phyloP scores from a whole-genome alignment of 2,888 invertebrate genomes.

The Scaptomyza flava region DNA sequence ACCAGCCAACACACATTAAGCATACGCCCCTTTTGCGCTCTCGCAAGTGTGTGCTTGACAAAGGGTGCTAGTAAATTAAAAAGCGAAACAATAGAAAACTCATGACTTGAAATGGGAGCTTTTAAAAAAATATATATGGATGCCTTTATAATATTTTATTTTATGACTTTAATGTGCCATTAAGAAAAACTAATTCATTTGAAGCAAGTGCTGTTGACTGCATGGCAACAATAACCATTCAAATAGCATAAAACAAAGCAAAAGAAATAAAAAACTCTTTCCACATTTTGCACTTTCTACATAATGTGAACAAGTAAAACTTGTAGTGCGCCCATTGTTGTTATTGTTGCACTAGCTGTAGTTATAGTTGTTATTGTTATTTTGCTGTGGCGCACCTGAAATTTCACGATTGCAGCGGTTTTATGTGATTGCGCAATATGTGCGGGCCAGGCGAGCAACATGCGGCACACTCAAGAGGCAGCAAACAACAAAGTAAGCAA shows the following conservation, averaged over 20 bases:
- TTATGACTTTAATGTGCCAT: neutral
- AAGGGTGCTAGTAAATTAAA: slow-evolving; percentile 12
- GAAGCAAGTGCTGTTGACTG: slow-evolving; percentile 4
- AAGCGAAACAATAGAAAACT: slow-evolving; percentile 14
- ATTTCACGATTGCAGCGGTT: slow-evolving; percentile 62
- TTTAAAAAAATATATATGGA: neutral
- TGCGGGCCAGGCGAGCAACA: slow-evolving; percentile 31
- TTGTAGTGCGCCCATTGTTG: slow-evolving; percentile 24
- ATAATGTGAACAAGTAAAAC: slow-evolving; percentile 30
- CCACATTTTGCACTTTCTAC: slow-evolving; percentile 32
- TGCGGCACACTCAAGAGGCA: slow-evolving; percentile 34
- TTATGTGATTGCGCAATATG: slow-evolving; percentile 55
- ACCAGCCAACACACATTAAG: slow-evolving; percentile 37
- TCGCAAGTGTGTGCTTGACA: slow-evolving; percentile 2
- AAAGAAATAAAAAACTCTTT: slow-evolving; percentile 27
- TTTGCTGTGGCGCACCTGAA: slow-evolving; percentile 65
- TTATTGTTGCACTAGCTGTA: slow-evolving; percentile 1
- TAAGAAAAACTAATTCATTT: slow-evolving; percentile 4
- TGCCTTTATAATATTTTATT: neutral
- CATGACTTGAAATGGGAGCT: neutral
- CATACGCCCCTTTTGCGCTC: slow-evolving; percentile 24
- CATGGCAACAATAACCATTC: slow-evolving; percentile 4
- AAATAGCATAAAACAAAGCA: slow-evolving; percentile 38
- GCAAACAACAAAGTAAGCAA: slow-evolving; percentile 17
- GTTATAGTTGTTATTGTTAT: slow-evolving; percentile 8